These are phyloP conservation scores for Drosophila trichaetosa DNA, from an alignment of 2,888 invertebrate genomes.

Conservation along the genomic window DNA sequence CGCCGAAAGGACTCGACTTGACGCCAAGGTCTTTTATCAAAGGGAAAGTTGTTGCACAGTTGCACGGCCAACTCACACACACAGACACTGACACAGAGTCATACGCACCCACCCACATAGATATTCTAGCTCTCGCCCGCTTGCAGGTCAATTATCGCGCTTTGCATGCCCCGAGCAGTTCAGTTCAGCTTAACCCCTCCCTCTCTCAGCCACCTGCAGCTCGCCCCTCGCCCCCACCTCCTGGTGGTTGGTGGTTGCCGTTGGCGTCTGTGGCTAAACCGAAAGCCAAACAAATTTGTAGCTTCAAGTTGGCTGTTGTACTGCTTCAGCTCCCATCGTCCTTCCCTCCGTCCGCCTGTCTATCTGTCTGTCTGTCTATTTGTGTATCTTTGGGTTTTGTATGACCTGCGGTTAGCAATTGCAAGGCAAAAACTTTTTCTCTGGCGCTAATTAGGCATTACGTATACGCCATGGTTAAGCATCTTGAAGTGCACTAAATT, in stretches of 20 bases:
- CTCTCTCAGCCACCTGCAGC: slow-evolving; percentile 5
- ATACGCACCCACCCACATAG: slow-evolving; percentile 13
- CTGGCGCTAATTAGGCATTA: slow-evolving; percentile 73
- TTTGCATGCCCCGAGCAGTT: slow-evolving; percentile 70
- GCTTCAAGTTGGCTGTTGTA: slow-evolving; percentile 62
- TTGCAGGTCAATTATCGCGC: slow-evolving; percentile 76
- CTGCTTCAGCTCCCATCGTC: slow-evolving; percentile 1
- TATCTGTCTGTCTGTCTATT: slow-evolving; percentile 14
- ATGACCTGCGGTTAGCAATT: slow-evolving; percentile 64
- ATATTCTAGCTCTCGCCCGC: slow-evolving; percentile 42
- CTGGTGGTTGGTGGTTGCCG: slow-evolving; percentile 35
- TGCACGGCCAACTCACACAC: slow-evolving; percentile 61
- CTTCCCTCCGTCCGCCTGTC: slow-evolving; percentile 9
- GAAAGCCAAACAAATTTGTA: slow-evolving; percentile 73
- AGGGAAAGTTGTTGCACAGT: slow-evolving; percentile 80
- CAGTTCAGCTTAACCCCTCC: slow-evolving; percentile 40
- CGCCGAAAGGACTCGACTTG: slow-evolving; percentile 69
- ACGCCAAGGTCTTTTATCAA: slow-evolving; percentile 80
- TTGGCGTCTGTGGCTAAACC: slow-evolving; percentile 54
- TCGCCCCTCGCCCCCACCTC: not conserved
- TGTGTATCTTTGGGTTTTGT: slow-evolving; percentile 27
- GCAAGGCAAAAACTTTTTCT: slow-evolving; percentile 63
- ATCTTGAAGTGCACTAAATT: slow-evolving; percentile 71
- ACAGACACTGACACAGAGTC: slow-evolving; percentile 21
- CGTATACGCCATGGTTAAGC: slow-evolving; percentile 54